A percentile compares a stretch with the other conserved stretches of the same genome.
These are phyloP conservation scores for Cyprinella venusta DNA, from an alignment of 2,797 vertebrate genomes.

Conservation along the genomic window DNA sequence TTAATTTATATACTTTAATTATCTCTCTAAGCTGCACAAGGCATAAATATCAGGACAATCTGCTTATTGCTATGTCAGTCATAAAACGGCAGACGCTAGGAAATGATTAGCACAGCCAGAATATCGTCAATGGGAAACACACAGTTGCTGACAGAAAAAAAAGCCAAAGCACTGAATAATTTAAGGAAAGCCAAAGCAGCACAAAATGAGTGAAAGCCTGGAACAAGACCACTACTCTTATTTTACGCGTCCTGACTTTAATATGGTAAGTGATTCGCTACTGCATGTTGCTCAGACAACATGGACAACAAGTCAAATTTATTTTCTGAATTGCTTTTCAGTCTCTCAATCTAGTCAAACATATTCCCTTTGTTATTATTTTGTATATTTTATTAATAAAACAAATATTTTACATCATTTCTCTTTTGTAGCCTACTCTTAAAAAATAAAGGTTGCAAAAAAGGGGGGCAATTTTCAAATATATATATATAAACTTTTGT, in stretches of 20 bases:
- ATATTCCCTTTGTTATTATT: background rate
- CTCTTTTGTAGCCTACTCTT: no score
- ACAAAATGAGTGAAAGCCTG: constrained; percentile 79
- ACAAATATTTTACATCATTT: background rate
- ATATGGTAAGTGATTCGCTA: constrained; percentile 67
- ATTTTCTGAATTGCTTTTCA: background rate
- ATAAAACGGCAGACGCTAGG: constrained; percentile 94
- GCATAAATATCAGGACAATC: constrained; percentile 99
- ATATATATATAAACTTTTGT: no score
- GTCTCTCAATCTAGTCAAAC: background rate
- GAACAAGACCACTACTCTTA: constrained; percentile 71
- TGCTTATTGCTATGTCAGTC: constrained; percentile 99
- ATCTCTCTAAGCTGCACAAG: constrained; percentile 98
- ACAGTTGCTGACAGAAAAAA: constrained; percentile 82
- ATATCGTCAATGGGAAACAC: constrained; percentile 84
- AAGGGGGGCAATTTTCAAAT: no score
- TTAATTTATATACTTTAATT: constrained; percentile 99
- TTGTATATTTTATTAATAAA: background rate
- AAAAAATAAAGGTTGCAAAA: no score
- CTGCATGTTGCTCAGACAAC: constrained; percentile 46
- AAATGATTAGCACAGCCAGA: constrained; percentile 89
- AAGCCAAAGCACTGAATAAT: constrained; percentile 86
- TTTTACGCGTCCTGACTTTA: constrained; percentile 61
- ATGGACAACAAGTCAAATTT: constrained; percentile 52
- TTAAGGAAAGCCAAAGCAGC: constrained; percentile 87